Evolutionary conservation across 2,888 invertebrate species (phyloP), one percentile per base, ranked within the genome.

Genomic region (Exephanes ischioxanthus): DNA sequence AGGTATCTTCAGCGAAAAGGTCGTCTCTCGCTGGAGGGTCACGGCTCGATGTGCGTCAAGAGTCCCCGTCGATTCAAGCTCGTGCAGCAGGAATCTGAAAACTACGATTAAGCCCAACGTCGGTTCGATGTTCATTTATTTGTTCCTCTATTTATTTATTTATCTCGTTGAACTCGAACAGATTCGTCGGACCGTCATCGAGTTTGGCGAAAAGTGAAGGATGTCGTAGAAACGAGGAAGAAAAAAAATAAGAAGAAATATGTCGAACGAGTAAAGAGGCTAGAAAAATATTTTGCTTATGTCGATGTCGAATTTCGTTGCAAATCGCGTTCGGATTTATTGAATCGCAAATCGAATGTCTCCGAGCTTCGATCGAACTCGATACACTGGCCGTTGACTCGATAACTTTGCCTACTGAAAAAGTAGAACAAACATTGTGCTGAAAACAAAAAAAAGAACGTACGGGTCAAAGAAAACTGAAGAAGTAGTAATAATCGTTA

Each of bases 41-140:
- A 97, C 92, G 97, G 97, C 51, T 97, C 97, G 4, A 96, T 97
- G 93, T 95, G 96, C 26, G 97, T 97, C 79, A 98, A 98, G 94
- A 98, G 97, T 88, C 98, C 98, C 30, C 95, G 98, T 79, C 96
- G 98, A 87, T 98, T 97, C 95, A 98, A 98, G 93, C 95, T 98
- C 86, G 98, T 98, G 48, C 98, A 98, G 93, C 98, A 98, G 93
- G 98, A 98, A 94, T 98, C 98, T 11, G 97, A 98, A 94, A 98
- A 96, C 88, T 98, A 97, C 93, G 98, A 98, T 94, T 98, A 97
- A 95, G 87, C 71, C 2, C 53, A n/a, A 37, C 61, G 53, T 58
- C n/a, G 61, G 11, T 53, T 63, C 73, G 16, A 75, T 22, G 53
- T 48, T 83, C 22, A 37, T 70, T 61, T 63, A 67, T 58, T 66